Base-by-base conservation (phyloP, 2,113 vertebrate genomes). In the Rhinichthys klamathensis region DNA sequence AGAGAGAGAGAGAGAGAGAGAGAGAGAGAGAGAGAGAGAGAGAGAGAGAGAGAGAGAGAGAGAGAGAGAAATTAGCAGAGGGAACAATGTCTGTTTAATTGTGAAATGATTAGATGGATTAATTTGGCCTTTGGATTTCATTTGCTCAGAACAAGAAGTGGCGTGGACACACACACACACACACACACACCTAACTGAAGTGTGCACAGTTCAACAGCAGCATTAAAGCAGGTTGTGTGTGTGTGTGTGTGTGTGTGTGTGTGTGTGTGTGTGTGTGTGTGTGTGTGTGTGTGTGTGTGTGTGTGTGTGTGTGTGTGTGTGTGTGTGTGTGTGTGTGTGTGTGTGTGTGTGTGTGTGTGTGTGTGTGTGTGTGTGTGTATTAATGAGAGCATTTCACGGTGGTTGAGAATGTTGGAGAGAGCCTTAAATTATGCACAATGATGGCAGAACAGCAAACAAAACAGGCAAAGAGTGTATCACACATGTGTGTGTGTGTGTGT, bases 121-220 rank as follows among this genome's bases (percentile, higher is more conserved):
- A 98, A 98, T 98, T 98, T 98, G 97, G 97, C 96, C 96, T 96
- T 97, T 97, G 97, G 96, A 98, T 98, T 98, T 97, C 97, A 99
- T 98, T 98, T 98, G 97, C 96, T 97, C 95, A 94, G 96, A 97
- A 97, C 96, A 97, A 97, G 96, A 97, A 97, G 96, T 32, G 25
- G 54, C 9, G 58, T 18, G 35, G 27, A 35, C 74, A 51, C 74
- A 79, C 30, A 38, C 21, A 67, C 44, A 54, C 41, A n/a, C 51
- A 79, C 54, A n/a, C 30, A 38, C 54, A 38, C 76, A 60, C 16
- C 73, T 49, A 75, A 51, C 96, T 97, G 97, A 96, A 97, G 97
- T 97, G 97, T 98, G 97, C 96, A 97, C 96, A 97, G 97, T 38
- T 41, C 54, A 58, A 35, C 21, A 6, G 76, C 54, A 15, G 32